phyloP scores from a whole-genome alignment of 1,140 invertebrate species.

The Drosophila sp. region DNA sequence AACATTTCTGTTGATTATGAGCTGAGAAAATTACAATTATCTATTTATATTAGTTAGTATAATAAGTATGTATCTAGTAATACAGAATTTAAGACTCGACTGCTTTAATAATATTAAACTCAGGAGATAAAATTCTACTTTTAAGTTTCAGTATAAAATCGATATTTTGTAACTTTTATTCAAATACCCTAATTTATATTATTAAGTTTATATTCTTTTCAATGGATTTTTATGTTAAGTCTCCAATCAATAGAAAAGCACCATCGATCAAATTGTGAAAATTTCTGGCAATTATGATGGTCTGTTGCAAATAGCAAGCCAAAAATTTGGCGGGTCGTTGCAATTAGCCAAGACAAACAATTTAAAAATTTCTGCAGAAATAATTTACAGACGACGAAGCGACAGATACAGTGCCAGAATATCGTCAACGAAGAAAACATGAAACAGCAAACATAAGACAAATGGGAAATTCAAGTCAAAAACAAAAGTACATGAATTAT shows the following conservation, averaged over 20 bases:
- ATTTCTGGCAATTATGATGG: conserved; percentile 35
- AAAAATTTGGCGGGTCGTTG: conserved; percentile 51
- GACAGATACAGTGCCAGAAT: conserved; percentile 49
- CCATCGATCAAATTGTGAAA: conserved; percentile 11
- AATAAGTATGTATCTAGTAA: too few relatives aligned
- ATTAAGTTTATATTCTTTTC: not conserved
- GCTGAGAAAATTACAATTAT: too few relatives aligned
- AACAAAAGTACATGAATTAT: conserved; percentile 42
- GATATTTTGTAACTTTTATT: too few relatives aligned
- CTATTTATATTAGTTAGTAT: too few relatives aligned
- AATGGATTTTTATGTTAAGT: not conserved
- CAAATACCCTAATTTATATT: too few relatives aligned
- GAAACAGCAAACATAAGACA: conserved; percentile 28
- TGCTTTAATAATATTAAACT: too few relatives aligned
- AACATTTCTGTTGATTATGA: too few relatives aligned
- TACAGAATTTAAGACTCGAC: too few relatives aligned
- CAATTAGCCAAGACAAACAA: conserved; percentile 58
- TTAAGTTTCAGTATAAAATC: too few relatives aligned
- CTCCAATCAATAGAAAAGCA: conserved; percentile 4
- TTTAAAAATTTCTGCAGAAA: conserved; percentile 63
- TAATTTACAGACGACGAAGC: conserved; percentile 61
- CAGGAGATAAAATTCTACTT: too few relatives aligned
- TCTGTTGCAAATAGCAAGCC: conserved; percentile 51
- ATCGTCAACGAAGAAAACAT: not conserved
- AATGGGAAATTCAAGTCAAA: conserved; percentile 39